Percentiles rank a stretch among this genome's conserved stretches.
Conservation (phyloP, 1,140 invertebrate genomes). For the Drosophila ohnishii region DNA sequence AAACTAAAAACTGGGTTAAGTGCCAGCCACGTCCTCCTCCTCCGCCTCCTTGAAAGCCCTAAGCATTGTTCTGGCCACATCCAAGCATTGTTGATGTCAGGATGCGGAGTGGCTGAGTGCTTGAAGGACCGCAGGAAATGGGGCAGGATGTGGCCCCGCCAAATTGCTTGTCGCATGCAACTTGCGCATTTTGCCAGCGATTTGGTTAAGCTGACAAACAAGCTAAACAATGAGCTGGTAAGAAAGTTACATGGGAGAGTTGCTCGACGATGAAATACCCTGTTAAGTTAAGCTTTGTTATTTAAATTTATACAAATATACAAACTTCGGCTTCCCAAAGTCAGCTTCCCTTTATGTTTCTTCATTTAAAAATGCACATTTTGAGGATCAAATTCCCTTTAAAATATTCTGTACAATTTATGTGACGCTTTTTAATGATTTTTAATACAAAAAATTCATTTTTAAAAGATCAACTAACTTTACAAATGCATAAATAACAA, state of each 20-base stretch:
- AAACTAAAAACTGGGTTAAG: slow-evolving; percentile 73
- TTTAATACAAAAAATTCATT: background rate
- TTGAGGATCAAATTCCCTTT: background rate
- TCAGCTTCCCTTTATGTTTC: background rate
- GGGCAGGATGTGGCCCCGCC: slow-evolving; percentile 48
- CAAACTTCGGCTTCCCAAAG: background rate
- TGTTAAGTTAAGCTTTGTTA: background rate
- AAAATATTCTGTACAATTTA: background rate
- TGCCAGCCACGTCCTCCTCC: slow-evolving; percentile 44
- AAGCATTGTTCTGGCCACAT: slow-evolving; percentile 23
- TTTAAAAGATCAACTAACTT: background rate
- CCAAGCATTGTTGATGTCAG: slow-evolving; percentile 41
- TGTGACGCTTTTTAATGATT: background rate
- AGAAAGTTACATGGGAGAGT: background rate
- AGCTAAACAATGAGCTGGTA: background rate
- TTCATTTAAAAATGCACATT: background rate
- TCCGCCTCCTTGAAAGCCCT: background rate
- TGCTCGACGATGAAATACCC: background rate
- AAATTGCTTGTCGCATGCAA: slow-evolving; percentile 69
- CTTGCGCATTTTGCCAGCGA: slow-evolving; percentile 55
- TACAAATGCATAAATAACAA: background rate
- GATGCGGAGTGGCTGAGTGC: slow-evolving; percentile 21
- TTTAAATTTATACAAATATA: background rate
- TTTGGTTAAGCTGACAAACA: slow-evolving; percentile 19
- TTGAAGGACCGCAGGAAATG: slow-evolving; percentile 43